Base-by-base conservation (phyloP, 2,888 invertebrate species). In the Caenorhabditis sinica region DNA sequence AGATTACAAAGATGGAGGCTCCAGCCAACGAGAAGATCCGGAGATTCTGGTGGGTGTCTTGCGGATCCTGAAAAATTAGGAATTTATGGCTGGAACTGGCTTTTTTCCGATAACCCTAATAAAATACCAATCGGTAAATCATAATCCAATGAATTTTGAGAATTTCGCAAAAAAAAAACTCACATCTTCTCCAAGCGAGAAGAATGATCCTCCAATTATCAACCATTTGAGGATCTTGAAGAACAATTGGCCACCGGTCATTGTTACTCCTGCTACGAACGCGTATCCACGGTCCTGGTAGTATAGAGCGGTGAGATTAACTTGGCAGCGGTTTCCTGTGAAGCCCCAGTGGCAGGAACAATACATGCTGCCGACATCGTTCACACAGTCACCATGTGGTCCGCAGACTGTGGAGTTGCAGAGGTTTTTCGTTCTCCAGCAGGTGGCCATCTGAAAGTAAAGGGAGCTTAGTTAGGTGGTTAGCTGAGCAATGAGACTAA, bases 1-100 rank as follows among this genome's bases (percentile, higher is more conserved):
- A 20, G 0, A 20, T 15, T 13, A 77, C n/a, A 9, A 77, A 20
- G 20, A 40, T 6, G 0, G 63, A 63, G 13, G 53, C 77, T 11
- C 13, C 68, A 13, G 36, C 8, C 13, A 76, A 60, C n/a, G 13
- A 49, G 49, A 60, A 68, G 6, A 60, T 60, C 0, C 76, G 76
- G 23, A 68, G 36, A 2, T 17, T 5, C 40, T 77, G 76, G 20
- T 77, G 76, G 13, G 76, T 77, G 36, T 25, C 45, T 40, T 77
- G 76, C 0, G 68, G 60, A n/a, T 77, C 76, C 76, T 77, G 69
- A 45, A 77, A 68, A 40, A n/a, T 1, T 5, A 23, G n/a, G 1
- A 9, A 0, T 61, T 20, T 9, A 61, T 2, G 15, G 6, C 3
- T 13, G 11, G 5, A 8, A 20, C n/a, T n/a, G n/a, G n/a, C n/a